Base-by-base conservation (phyloP, 2,797 vertebrate genomes). In the Necrosyrtes monachus region DNA sequence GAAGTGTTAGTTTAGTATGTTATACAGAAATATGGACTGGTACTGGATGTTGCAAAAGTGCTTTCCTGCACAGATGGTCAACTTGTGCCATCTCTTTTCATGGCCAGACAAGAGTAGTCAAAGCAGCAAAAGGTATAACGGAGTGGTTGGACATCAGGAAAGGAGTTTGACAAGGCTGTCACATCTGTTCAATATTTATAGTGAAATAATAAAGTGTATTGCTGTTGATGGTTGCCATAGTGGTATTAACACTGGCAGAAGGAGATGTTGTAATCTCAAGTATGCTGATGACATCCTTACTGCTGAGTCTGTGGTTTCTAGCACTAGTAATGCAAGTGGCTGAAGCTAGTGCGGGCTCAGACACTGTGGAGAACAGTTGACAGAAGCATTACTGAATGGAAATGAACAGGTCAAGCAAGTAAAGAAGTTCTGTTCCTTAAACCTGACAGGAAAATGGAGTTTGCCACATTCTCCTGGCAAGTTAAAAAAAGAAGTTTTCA, bases 161-260 rank as follows among this genome's bases (percentile, higher is more conserved):
- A 97, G 97, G 92, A 98, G 94, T 98, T 98, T 98, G 98, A 98
- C 98, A 98, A 98, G 97, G 90, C 97, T 98, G 98, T 98, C 98
- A 98, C 97, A 98, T 98, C 97, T 97, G 95, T 94, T 98, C 98
- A 98, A 96, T 98, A 98, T 98, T 98, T 98, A 97, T 97, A 65
- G 94, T 93, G 98, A 97, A 98, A 98, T 98, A 97, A 98, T 97
- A 97, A 89, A 82, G 92, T 96, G 92, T 96, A 97, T 98, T 97
- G 97, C 97, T 96, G 97, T 94, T 98, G 98, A 98, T 98, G 96
- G 98, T 97, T 98, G 95, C 98, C 98, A 97, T 98, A 97, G 98
- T 94, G 97, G 98, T 98, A 98, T 98, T 98, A 98, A 98, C 97
- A 96, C 91, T 98, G 98, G 97, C 98, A 98, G 98, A 98, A 98